A percentile compares a stretch with the other conserved stretches of the same genome.
phyloP scores from a whole-genome alignment of 2,113 vertebrate genomes.

The Osmerus mordax region DNA sequence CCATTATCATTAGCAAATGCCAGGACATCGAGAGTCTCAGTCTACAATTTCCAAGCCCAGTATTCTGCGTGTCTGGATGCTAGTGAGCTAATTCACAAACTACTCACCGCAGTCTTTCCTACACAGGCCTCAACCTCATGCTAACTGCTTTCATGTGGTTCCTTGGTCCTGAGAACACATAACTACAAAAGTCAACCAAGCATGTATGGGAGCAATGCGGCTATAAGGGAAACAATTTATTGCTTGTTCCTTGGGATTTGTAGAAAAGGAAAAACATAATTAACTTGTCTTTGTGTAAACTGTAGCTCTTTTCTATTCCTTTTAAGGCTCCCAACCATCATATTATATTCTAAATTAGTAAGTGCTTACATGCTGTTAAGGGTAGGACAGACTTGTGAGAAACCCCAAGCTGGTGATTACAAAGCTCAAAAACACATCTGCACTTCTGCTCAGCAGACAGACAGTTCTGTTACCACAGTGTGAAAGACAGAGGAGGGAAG shows the following conservation, averaged over 20 bases:
- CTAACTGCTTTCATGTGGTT: conserved; percentile 27
- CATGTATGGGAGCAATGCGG: conserved; percentile 10
- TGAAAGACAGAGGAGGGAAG: neutral
- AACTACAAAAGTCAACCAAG: conserved; percentile 18
- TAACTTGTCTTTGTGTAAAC: conserved; percentile 66
- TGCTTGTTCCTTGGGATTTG: conserved; percentile 11
- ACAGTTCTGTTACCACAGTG: conserved; percentile 48
- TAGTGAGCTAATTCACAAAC: conserved; percentile 24
- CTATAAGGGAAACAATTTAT: conserved; percentile 29
- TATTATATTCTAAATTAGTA: conserved; percentile 74
- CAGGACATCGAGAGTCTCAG: conserved; percentile 12
- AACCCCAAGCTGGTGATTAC: conserved; percentile 74
- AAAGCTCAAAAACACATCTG: conserved; percentile 70
- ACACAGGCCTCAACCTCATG: neutral
- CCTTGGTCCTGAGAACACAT: conserved; percentile 15
- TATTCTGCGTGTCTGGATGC: conserved; percentile 11
- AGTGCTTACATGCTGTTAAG: conserved; percentile 76
- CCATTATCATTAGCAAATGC: conserved; percentile 12
- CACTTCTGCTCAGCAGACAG: conserved; percentile 52
- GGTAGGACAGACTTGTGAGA: conserved; percentile 62
- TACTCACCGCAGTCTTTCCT: conserved; percentile 11
- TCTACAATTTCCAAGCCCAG: conserved; percentile 1
- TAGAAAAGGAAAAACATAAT: conserved; percentile 32
- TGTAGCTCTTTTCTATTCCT: conserved; percentile 33
- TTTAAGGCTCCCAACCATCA: conserved; percentile 66